phyloP scores from a whole-genome alignment of 2,113 vertebrate genomes.

The Aythya baeri region DNA sequence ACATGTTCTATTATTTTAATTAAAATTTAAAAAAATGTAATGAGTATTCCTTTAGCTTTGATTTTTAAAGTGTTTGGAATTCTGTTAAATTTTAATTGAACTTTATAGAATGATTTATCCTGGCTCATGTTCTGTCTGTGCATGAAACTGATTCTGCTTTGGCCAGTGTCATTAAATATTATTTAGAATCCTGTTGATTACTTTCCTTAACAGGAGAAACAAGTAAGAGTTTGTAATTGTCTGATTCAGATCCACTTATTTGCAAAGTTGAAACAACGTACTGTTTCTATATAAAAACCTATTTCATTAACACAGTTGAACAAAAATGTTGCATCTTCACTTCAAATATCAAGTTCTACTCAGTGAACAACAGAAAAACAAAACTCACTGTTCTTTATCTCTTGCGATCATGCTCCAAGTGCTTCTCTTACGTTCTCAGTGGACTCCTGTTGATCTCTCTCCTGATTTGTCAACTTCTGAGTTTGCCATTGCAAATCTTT shows the following conservation, averaged over 20 bases:
- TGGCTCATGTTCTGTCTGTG: not conserved
- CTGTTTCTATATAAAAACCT: not conserved
- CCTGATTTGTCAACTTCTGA: too few species aligned
- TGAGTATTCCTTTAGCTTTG: not conserved
- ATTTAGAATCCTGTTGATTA: not conserved
- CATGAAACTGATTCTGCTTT: not conserved
- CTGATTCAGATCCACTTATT: too few species aligned
- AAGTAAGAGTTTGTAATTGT: not conserved
- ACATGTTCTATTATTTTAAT: constrained; percentile 3
- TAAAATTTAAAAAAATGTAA: constrained; percentile 5
- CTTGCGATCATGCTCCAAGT: not conserved
- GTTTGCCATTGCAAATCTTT: not conserved
- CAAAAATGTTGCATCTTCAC: not conserved
- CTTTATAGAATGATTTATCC: not conserved
- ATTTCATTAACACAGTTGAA: not conserved
- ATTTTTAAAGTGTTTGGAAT: not conserved
- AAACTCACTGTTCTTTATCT: not conserved
- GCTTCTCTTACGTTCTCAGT: not conserved
- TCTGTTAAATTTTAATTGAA: not conserved
- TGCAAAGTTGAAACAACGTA: not conserved
- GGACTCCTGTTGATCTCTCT: not conserved
- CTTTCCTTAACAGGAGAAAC: not conserved
- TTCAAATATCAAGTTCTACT: not conserved
- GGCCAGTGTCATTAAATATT: too few species aligned
- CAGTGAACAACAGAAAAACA: not conserved